Evolutionary conservation across 2,888 invertebrate species (phyloP).

Genomic region (Peribatodes rhomboidaria): DNA sequence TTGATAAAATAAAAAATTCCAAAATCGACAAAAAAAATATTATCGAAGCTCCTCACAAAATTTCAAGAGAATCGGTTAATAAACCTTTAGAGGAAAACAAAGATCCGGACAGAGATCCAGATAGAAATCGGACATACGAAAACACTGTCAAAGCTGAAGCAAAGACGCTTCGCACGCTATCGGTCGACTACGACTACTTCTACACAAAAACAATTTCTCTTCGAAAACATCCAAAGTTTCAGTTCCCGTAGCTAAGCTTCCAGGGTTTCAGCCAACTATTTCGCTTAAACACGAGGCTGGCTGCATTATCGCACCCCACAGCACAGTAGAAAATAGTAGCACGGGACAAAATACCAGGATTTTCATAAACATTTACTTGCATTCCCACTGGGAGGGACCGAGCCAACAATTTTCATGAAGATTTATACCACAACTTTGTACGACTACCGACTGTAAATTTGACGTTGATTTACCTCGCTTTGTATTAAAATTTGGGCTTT

Average conservation of each 20-base stretch:
- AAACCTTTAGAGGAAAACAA: too few relatives aligned
- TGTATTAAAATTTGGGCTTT: constrained; percentile 25
- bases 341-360: constrained; percentile 16
- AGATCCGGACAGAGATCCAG: too few relatives aligned
- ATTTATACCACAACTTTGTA: constrained; percentile 44
- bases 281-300: neutral
- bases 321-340: neutral
- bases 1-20: too few relatives aligned
- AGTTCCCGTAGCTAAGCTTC: neutral
- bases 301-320: constrained; percentile 19
- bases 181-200: too few relatives aligned
- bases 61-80: too few relatives aligned
- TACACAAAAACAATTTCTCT: too few relatives aligned
- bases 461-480: constrained; percentile 45
- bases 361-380: constrained; percentile 32
- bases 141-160: too few relatives aligned
- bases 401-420: constrained; percentile 40
- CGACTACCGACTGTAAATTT: constrained; percentile 27
- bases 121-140: too few relatives aligned
- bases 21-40: too few relatives aligned
- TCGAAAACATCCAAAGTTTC: neutral
- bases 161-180: too few relatives aligned
- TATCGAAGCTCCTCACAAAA: too few relatives aligned
- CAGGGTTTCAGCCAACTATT: neutral
- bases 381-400: constrained; percentile 7